Percentiles rank a stretch among this genome's conserved stretches.
Evolutionary conservation across 2,113 vertebrate species (phyloP).

Genomic region (Sylvia atricapilla): DNA sequence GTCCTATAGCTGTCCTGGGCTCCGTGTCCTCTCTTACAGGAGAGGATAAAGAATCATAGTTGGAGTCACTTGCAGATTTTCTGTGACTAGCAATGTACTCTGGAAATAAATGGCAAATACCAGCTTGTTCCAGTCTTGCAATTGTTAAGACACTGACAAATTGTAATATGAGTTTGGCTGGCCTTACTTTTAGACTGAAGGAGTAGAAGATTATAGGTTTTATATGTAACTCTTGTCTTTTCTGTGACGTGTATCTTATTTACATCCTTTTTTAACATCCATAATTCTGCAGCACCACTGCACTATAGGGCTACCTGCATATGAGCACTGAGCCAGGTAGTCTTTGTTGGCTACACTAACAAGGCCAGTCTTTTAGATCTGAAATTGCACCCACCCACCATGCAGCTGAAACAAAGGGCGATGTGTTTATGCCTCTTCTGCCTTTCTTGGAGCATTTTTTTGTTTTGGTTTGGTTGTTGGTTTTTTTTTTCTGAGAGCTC

Average conservation of each 20-base stretch:
- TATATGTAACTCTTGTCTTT: background rate
- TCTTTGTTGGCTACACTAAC: background rate
- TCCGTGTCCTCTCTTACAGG: fast-evolving
- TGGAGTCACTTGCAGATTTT: background rate
- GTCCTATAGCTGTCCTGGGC: background rate
- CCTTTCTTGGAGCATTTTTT: background rate
- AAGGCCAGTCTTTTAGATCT: background rate
- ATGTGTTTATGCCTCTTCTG: background rate
- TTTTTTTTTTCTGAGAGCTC: background rate
- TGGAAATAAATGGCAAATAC: background rate
- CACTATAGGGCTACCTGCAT: fast-evolving
- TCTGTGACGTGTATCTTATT: background rate
- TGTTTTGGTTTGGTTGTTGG: background rate
- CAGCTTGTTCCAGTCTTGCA: background rate
- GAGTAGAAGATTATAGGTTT: background rate
- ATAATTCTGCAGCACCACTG: background rate
- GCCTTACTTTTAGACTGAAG: background rate
- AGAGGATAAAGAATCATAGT: background rate
- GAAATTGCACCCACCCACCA: background rate
- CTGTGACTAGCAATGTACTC: background rate
- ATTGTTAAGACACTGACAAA: background rate
- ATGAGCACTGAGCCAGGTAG: background rate
- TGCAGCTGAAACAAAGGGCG: background rate
- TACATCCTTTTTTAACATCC: background rate
- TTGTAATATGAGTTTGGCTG: background rate